phyloP scores from a whole-genome alignment of 2,888 invertebrate species.

The Marasmarcha lunaedactyla region DNA sequence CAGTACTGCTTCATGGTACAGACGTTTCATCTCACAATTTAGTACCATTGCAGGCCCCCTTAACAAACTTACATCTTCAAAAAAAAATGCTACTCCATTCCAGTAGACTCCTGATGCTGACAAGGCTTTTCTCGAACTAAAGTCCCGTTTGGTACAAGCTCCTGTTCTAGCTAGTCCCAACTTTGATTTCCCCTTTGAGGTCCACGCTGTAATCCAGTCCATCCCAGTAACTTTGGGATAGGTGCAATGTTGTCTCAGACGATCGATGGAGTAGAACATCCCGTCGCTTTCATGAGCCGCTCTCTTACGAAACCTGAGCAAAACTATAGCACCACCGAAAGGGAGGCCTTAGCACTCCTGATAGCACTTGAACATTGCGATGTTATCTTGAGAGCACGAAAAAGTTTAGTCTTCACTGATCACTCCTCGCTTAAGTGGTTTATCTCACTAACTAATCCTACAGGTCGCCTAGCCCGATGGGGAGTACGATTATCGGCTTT shows the following conservation, averaged over 20 bases:
- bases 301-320: not conserved
- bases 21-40: constrained; percentile 18
- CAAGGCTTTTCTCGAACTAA: constrained; percentile 2
- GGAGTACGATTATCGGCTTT: constrained; percentile 7
- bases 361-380: constrained; percentile 1
- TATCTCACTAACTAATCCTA: constrained; percentile 6
- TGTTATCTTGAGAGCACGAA: not conserved
- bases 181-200: constrained; percentile 4
- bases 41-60: constrained; percentile 15
- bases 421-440: constrained; percentile 5
- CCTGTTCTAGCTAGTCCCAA: constrained; percentile 6
- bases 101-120: constrained; percentile 3
- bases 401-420: not conserved
- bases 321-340: constrained; percentile 3
- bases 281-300: not conserved
- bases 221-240: not conserved
- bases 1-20: constrained; percentile 19
- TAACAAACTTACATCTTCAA: constrained; percentile 17
- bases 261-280: not conserved
- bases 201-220: too few relatives aligned
- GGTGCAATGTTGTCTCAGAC: not conserved
- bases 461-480: constrained; percentile 8
- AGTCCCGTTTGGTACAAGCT: constrained; percentile 2
- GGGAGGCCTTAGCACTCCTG: constrained; percentile 1
- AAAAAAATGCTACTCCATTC: constrained; percentile 14